Conservation (phyloP, 2,113 vertebrate species). For the Chionis minor region DNA sequence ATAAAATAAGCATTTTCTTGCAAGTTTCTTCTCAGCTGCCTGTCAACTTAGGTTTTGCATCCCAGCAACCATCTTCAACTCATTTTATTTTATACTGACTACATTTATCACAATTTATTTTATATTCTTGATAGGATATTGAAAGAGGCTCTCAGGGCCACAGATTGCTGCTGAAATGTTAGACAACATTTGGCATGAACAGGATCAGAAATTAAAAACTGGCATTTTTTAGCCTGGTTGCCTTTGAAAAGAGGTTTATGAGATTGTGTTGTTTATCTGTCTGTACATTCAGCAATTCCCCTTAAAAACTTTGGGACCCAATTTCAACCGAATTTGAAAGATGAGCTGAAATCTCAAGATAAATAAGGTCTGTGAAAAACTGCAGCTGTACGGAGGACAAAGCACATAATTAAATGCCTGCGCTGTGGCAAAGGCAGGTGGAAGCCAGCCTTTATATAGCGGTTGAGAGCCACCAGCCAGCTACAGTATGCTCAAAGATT, state of each 20-base stretch:
- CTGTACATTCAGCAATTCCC: constrained; percentile 20
- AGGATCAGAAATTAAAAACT: constrained; percentile 45
- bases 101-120: constrained; percentile 49
- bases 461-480: neutral
- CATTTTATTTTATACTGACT: constrained; percentile 51
- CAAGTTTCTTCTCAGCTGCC: constrained; percentile 53
- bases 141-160: constrained; percentile 34
- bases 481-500: neutral
- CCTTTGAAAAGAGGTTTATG: constrained; percentile 1
- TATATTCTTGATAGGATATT: constrained; percentile 24
- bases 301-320: neutral
- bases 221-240: neutral
- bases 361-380: constrained; percentile 23
- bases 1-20: constrained; percentile 61
- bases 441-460: neutral
- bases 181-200: constrained; percentile 27
- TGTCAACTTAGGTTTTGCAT: constrained; percentile 56
- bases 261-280: constrained; percentile 3
- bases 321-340: constrained; percentile 32
- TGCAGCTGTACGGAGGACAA: constrained; percentile 46
- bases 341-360: constrained; percentile 41
- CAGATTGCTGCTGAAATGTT: constrained; percentile 24
- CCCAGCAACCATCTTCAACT: constrained; percentile 61
- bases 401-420: neutral
- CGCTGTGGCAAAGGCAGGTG: constrained; percentile 28